These are phyloP conservation scores for Oeneis ivallda DNA, from an alignment of 2,888 invertebrate genomes.

Conservation along the genomic window DNA sequence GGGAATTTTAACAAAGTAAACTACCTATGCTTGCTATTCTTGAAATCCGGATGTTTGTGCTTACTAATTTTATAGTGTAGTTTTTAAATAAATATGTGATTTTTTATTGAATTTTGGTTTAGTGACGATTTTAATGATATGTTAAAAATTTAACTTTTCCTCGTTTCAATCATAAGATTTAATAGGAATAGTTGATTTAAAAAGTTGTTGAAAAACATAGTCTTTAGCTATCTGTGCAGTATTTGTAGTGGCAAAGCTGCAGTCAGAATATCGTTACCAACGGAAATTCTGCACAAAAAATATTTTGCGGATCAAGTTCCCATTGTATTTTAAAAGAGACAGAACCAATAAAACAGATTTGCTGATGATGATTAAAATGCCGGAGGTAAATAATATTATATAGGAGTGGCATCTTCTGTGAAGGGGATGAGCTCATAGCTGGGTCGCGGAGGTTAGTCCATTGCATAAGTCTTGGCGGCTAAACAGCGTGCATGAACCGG, in stretches of 20 bases:
- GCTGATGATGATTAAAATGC: neutral
- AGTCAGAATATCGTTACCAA: neutral
- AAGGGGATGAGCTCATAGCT: conserved; percentile 38
- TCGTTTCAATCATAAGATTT: too few species aligned
- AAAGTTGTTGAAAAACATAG: too few species aligned
- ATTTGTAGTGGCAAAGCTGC: too few species aligned
- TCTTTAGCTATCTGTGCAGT: too few species aligned
- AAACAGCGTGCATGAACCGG: conserved; percentile 71
- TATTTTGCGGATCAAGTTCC: neutral
- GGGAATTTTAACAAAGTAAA: conserved; percentile 21
- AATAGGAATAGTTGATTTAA: too few species aligned
- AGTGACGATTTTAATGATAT: too few species aligned
- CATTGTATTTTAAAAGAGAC: neutral
- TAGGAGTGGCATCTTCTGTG: conserved; percentile 22
- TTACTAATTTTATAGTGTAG: neutral
- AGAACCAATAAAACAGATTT: neutral
- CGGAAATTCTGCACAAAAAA: neutral
- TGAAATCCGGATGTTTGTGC: conserved; percentile 4
- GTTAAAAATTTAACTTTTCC: too few species aligned
- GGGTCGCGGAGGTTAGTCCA: conserved; percentile 55
- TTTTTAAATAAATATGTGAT: too few species aligned
- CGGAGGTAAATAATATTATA: conserved; percentile 4
- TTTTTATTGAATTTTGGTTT: too few species aligned
- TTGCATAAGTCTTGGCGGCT: conserved; percentile 70
- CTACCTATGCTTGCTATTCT: conserved; percentile 16